Percentiles rank a stretch among this genome's conserved stretches.
Evolutionary conservation across 2,888 invertebrate species (phyloP).

Genomic region (Trissolcus brochymenae): DNA sequence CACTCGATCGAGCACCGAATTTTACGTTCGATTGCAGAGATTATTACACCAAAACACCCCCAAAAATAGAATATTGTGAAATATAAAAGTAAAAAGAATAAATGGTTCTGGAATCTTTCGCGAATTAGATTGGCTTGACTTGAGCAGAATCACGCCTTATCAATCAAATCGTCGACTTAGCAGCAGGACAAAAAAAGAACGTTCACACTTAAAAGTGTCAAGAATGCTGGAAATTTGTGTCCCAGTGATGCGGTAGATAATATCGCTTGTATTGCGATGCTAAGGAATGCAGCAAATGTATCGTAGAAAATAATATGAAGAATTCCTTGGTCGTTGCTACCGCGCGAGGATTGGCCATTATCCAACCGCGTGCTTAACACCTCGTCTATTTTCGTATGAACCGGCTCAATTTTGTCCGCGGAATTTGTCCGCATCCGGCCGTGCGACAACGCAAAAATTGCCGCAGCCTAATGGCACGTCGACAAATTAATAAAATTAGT

Average conservation of each 20-base stretch:
- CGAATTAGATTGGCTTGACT: no score
- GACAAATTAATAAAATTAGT: slow-evolving; percentile 3
- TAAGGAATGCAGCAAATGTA: slow-evolving; percentile 29
- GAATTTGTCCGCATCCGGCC: slow-evolving; percentile 12
- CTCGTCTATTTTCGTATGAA: slow-evolving; percentile 69
- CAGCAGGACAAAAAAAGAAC: not conserved
- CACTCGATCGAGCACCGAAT: slow-evolving; percentile 35
- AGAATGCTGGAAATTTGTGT: slow-evolving; percentile 1
- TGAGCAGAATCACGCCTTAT: no score
- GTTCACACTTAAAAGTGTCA: not conserved
- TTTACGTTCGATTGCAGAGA: not conserved
- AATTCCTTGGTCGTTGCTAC: slow-evolving; percentile 30
- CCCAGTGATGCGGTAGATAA: not conserved
- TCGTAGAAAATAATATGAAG: slow-evolving; percentile 38
- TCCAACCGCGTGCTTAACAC: slow-evolving; percentile 62
- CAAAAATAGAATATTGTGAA: no score
- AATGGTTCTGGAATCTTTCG: no score
- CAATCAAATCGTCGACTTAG: slow-evolving; percentile 10
- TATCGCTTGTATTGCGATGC: slow-evolving; percentile 2
- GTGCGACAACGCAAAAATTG: not conserved
- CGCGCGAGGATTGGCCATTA: slow-evolving; percentile 56
- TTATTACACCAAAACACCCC: no score
- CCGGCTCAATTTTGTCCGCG: slow-evolving; percentile 55
- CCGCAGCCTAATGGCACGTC: not conserved
- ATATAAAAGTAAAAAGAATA: no score